A percentile compares a stretch with the other conserved stretches of the same genome.
These are phyloP conservation scores for Julus scandinavius DNA, from an alignment of 2,888 invertebrate genomes.

Conservation along the genomic window DNA sequence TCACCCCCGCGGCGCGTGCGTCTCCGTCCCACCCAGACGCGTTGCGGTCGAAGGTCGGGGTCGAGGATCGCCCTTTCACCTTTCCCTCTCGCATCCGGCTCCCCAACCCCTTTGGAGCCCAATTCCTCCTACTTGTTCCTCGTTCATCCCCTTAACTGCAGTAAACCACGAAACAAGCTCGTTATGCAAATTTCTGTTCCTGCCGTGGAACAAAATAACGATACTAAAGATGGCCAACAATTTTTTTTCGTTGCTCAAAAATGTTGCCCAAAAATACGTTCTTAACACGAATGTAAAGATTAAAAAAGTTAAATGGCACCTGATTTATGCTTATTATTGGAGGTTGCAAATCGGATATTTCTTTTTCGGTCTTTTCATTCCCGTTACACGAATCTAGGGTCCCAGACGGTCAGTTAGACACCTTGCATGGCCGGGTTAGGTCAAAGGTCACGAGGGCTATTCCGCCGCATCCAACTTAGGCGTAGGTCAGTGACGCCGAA, in stretches of 20 bases:
- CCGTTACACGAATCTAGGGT: background rate
- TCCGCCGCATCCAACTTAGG: background rate
- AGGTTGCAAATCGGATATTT: no score
- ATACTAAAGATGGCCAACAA: background rate
- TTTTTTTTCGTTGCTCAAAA: no score
- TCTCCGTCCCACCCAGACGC: background rate
- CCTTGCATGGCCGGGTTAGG: background rate
- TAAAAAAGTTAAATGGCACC: no score
- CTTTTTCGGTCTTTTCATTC: background rate
- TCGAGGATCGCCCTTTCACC: constrained; percentile 4
- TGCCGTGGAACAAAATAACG: background rate
- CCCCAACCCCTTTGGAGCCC: background rate
- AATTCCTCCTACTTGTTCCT: background rate
- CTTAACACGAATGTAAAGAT: no score
- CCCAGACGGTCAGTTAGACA: background rate
- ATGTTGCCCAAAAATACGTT: no score
- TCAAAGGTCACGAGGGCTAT: background rate
- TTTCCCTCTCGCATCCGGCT: constrained; percentile 2
- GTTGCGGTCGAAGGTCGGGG: background rate
- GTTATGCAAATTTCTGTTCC: background rate
- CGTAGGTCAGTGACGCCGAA: background rate
- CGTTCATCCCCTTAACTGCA: background rate
- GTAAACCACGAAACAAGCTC: background rate
- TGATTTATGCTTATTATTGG: no score
- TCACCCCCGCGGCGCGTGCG: constrained; percentile 33